Percentiles rank a stretch among this genome's conserved stretches.
Evolutionary conservation across 2,888 invertebrate species (phyloP).

Genomic region (Unio pictorum): DNA sequence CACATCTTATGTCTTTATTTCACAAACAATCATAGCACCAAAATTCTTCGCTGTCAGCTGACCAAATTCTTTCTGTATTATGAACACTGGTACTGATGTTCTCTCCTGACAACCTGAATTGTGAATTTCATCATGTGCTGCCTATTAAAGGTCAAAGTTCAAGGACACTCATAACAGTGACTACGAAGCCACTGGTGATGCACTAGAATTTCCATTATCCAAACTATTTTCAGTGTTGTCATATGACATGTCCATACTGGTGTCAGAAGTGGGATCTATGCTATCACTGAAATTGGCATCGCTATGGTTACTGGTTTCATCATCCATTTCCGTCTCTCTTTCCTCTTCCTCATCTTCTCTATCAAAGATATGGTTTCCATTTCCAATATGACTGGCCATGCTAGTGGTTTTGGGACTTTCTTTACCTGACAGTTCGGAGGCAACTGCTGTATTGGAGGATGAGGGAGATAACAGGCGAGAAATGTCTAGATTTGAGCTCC

Average conservation of each 20-base stretch:
- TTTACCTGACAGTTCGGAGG: not conserved
- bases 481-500: no score
- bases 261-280: conserved; percentile 38
- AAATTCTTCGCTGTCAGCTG: no score
- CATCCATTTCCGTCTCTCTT: conserved; percentile 24
- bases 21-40: no score
- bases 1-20: no score
- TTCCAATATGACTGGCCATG: conserved; percentile 14
- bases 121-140: no score
- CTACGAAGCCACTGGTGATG: conserved; percentile 9
- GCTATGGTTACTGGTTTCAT: conserved; percentile 33
- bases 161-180: no score
- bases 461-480: no score
- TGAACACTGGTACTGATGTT: no score
- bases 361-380: conserved; percentile 18
- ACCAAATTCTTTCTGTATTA: no score
- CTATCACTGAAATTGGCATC: conserved; percentile 49
- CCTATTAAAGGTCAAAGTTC: no score
- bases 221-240: conserved; percentile 33
- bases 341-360: conserved; percentile 33
- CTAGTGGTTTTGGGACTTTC: conserved; percentile 1
- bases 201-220: conserved; percentile 26
- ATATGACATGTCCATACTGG: conserved; percentile 40
- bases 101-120: no score
- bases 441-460: no score